Conservation (phyloP, 2,888 invertebrate genomes). For the Brachyptera risi region DNA sequence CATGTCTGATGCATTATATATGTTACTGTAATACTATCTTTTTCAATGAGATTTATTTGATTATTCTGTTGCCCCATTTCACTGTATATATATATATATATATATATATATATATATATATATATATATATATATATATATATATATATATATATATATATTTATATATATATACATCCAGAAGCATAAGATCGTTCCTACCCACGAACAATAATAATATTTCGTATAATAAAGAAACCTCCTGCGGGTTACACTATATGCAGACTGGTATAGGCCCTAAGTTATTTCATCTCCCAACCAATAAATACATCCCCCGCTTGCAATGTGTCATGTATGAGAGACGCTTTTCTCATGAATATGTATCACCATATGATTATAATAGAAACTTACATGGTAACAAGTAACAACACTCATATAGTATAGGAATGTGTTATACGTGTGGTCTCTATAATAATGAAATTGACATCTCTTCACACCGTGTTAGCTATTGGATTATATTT, state of each 20-base stretch:
- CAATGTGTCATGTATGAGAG: background rate
- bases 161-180: slow-evolving; percentile 2
- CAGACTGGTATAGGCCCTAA: slow-evolving; percentile 18
- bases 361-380: background rate
- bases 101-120: background rate
- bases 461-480: background rate
- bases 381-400: background rate
- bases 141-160: background rate
- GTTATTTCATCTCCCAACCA: slow-evolving; percentile 17
- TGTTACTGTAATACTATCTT: background rate
- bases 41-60: slow-evolving; percentile 8
- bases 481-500: background rate
- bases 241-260: slow-evolving; percentile 6
- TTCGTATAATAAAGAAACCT: background rate
- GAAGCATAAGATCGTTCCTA: slow-evolving; percentile 4
- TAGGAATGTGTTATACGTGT: slow-evolving; percentile 4
- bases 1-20: background rate
- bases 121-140: no score
- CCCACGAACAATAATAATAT: slow-evolving; percentile 7
- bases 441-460: background rate
- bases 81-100: no score
- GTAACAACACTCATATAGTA: background rate
- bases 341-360: slow-evolving; percentile 23
- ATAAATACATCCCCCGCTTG: slow-evolving; percentile 22
- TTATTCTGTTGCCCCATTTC: slow-evolving; percentile 7